Percentiles rank a stretch among this genome's conserved stretches.
phyloP scores from a whole-genome alignment of 2,888 invertebrate species.

The Tenthredo notha region DNA sequence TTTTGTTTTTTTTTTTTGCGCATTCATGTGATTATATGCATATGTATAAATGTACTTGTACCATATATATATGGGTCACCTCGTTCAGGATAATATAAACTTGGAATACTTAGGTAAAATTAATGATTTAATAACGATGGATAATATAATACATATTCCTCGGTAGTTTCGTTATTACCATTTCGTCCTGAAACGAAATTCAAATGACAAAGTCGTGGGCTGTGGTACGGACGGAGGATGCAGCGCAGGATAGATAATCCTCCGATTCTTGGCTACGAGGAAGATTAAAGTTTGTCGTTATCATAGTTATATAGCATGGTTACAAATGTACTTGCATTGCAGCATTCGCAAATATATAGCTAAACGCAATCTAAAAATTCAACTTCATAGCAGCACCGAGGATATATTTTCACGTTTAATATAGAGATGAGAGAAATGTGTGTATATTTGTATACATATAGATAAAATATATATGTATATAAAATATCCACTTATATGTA shows the following conservation, averaged over 20 bases:
- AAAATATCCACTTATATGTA: neutral
- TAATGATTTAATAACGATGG: neutral
- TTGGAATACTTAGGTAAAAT: neutral
- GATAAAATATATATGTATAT: neutral
- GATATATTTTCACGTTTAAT: neutral
- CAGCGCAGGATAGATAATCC: constrained; percentile 10
- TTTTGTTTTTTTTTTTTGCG: too few species aligned
- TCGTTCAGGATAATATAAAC: neutral
- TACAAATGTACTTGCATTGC: constrained; percentile 5
- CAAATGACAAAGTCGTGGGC: constrained; percentile 5
- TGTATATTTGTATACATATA: neutral
- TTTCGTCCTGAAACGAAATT: constrained; percentile 25
- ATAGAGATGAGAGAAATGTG: neutral
- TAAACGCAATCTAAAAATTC: constrained; percentile 25
- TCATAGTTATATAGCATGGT: neutral
- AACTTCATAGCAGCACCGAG: neutral
- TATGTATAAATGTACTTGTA: neutral
- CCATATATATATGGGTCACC: neutral
- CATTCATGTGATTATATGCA: neutral
- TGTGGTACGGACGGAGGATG: neutral
- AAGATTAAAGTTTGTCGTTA: constrained; percentile 37
- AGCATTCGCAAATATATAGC: constrained; percentile 27
- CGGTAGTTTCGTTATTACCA: neutral
- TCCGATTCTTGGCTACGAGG: neutral
- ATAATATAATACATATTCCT: neutral